Percentiles rank a stretch among this genome's conserved stretches.
Conservation (phyloP, 2,797 vertebrate species). For the Chrysolophus pictus region DNA sequence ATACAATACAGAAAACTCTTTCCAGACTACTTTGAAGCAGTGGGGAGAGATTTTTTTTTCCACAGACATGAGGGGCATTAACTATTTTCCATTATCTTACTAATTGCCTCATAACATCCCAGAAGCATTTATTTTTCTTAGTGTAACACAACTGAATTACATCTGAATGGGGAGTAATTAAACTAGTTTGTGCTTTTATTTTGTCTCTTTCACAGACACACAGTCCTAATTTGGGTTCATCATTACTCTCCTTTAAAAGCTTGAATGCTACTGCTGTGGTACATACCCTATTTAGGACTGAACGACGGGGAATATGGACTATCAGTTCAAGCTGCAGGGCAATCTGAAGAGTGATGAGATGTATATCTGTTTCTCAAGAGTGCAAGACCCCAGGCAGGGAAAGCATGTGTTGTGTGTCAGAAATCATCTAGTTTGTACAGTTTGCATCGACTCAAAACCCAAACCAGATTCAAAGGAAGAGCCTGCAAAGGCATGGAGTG, state of each 20-base stretch:
- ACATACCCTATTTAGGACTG: not conserved
- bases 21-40: slow-evolving; percentile 3
- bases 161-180: slow-evolving; percentile 57
- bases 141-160: slow-evolving; percentile 52
- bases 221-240: slow-evolving; percentile 38
- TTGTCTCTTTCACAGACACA: not conserved
- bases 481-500: not conserved
- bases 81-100: slow-evolving; percentile 58
- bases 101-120: slow-evolving; percentile 56
- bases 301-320: not conserved
- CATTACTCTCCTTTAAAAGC: not conserved
- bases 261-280: not conserved
- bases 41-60: not conserved
- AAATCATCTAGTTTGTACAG: not conserved
- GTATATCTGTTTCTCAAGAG: not conserved
- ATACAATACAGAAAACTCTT: slow-evolving; percentile 1
- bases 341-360: not conserved
- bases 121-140: slow-evolving; percentile 56
- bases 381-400: not conserved
- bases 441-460: not conserved
- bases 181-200: slow-evolving; percentile 47
- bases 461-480: not conserved
- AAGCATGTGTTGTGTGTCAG: not conserved
- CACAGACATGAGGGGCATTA: slow-evolving; percentile 30
- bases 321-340: not conserved